Conservation (phyloP, 2,888 invertebrate species). For the Lasius fuliginosus region DNA sequence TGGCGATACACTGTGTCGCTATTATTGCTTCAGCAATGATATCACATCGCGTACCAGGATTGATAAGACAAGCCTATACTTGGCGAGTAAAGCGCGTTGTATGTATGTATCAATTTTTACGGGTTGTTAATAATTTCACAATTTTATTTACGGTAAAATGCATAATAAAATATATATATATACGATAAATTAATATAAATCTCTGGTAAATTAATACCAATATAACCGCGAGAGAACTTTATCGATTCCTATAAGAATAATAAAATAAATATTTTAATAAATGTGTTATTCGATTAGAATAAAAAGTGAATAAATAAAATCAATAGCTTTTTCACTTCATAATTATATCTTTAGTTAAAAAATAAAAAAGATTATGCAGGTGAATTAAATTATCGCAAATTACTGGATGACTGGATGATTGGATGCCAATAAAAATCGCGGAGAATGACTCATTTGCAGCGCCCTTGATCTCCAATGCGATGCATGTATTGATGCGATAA, state of each 20-base stretch:
- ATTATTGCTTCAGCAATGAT: constrained; percentile 21
- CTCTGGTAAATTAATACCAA: not conserved
- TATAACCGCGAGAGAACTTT: not conserved
- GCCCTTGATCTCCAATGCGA: constrained; percentile 1
- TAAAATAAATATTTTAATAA: not conserved
- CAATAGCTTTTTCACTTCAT: not conserved
- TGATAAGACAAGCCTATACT: constrained; percentile 2
- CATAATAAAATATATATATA: not conserved
- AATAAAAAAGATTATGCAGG: not conserved
- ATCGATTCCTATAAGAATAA: not conserved
- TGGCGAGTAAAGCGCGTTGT: not conserved
- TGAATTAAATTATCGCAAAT: constrained; percentile 10
- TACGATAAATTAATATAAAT: not conserved
- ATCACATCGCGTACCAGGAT: constrained; percentile 17
- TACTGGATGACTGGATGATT: not conserved
- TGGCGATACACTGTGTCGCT: not conserved
- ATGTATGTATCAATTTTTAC: constrained; percentile 18
- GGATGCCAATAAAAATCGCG: constrained; percentile 7
- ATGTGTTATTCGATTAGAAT: not conserved
- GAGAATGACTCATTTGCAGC: not conserved
- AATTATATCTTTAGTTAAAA: not conserved
- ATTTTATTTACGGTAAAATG: not conserved
- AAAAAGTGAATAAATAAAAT: not conserved
- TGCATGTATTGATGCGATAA: constrained; percentile 32
- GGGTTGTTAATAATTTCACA: not conserved